Evolutionary conservation across 2,113 vertebrate genomes (phyloP).

Genomic region (Aythya baeri): DNA sequence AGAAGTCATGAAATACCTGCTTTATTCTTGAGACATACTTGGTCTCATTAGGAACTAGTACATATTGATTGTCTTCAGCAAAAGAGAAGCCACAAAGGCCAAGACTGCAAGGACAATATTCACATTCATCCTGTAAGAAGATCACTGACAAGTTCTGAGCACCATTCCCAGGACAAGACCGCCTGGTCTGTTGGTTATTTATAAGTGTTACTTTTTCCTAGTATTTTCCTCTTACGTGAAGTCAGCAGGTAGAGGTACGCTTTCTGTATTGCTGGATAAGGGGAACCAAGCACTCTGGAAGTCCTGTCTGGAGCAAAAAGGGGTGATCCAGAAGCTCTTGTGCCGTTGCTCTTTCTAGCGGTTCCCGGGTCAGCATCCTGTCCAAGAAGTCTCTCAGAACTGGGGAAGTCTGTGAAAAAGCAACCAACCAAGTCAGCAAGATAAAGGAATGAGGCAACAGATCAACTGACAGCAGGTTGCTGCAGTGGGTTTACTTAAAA

Average conservation of each 20-base stretch:
- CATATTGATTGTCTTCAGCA: constrained; percentile 73
- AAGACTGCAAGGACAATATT: constrained; percentile 7
- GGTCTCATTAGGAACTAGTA: neutral
- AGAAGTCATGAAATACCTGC: constrained; percentile 33
- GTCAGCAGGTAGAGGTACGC: constrained; percentile 83
- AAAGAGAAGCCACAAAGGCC: constrained; percentile 51
- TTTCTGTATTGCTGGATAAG: constrained; percentile 96
- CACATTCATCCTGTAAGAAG: constrained; percentile 68
- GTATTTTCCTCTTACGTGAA: neutral
- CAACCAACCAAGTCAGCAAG: neutral
- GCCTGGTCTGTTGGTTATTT: neutral
- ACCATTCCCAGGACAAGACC: neutral
- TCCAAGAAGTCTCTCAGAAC: constrained; percentile 96
- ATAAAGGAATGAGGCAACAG: neutral
- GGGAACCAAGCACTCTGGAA: constrained; percentile 95
- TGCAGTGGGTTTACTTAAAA: neutral
- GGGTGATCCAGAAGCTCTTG: constrained; percentile 95
- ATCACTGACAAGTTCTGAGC: constrained; percentile 56
- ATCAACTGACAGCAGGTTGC: neutral
- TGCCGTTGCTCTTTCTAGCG: constrained; percentile 89
- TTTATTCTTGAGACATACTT: neutral
- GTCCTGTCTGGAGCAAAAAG: constrained; percentile 94
- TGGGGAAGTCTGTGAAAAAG: constrained; percentile 86
- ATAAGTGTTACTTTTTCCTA: neutral
- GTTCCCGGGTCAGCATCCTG: constrained; percentile 93